Evolutionary conservation across 2,888 invertebrate genomes (phyloP), one percentile per base, ranked within the genome.

Genomic region (Microlaimidae sp.): DNA sequence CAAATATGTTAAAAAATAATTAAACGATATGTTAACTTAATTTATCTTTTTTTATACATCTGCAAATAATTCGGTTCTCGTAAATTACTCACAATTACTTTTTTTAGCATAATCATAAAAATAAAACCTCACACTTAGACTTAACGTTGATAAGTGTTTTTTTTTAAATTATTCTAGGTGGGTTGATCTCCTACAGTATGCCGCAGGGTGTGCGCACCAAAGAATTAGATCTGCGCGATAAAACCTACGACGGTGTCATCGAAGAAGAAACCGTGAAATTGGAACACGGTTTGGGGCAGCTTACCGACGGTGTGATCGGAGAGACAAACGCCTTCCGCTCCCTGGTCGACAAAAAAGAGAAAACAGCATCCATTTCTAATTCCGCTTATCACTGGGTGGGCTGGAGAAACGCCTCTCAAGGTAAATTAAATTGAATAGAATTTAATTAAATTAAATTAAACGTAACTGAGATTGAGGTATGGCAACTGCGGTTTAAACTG

Each of bases 351-450:
- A n/a, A n/a, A n/a, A n/a, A n/a, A n/a, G n/a, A n/a, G n/a, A n/a
- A n/a, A n/a, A n/a, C n/a, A n/a, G 7, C 24, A n/a, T 4, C n/a
- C n/a, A n/a, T n/a, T n/a, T n/a, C n/a, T n/a, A n/a, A n/a, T n/a
- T 38, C 66, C 80, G 78, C 79, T 23, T 82, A 82, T 65, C 83
- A 85, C 45, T 89, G 88, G 88, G 82, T 88, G 26, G 88, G 87
- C 1, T 89, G 88, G 88, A 79, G 80, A 65, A 84, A 84, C 70
- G 83, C 84, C 67, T 79, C 81, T 1, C 69, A 74, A 42, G 77
- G 65, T 62, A 74, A 78, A n/a, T n/a, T n/a, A n/a, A n/a, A n/a
- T n/a, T n/a, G n/a, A n/a, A n/a, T n/a, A n/a, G n/a, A n/a, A n/a
- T n/a, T n/a, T n/a, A n/a, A n/a, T n/a, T n/a, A n/a, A n/a, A n/a